Percentiles rank a stretch among this genome's conserved stretches.
Conservation (phyloP, 2,888 invertebrate species). For the Ectemnius lituratus region DNA sequence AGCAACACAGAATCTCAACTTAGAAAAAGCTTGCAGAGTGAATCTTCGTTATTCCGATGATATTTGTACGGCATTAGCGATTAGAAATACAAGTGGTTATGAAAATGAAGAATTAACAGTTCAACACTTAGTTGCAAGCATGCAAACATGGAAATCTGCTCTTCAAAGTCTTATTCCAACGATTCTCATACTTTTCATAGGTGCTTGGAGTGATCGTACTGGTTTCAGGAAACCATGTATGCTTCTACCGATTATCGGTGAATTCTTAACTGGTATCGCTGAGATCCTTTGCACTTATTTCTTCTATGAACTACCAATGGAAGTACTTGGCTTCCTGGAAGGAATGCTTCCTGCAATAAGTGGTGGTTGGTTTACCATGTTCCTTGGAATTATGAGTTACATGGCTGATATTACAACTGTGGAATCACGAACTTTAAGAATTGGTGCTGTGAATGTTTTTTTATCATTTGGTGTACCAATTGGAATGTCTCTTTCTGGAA, state of each 20-base stretch:
- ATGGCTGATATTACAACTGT: slow-evolving; percentile 92
- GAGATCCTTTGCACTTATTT: slow-evolving; percentile 89
- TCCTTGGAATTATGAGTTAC: slow-evolving; percentile 94
- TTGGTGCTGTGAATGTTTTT: slow-evolving; percentile 93
- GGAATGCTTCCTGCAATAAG: slow-evolving; percentile 90
- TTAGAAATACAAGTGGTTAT: slow-evolving; percentile 85
- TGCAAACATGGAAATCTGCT: slow-evolving; percentile 92
- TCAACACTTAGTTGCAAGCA: slow-evolving; percentile 83
- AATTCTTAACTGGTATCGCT: slow-evolving; percentile 88
- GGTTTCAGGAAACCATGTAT: slow-evolving; percentile 89
- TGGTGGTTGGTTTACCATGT: slow-evolving; percentile 93
- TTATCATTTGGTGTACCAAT: slow-evolving; percentile 92
- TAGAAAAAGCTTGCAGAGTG: slow-evolving; percentile 92
- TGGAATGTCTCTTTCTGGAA: slow-evolving; percentile 92
- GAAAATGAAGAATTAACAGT: slow-evolving; percentile 82
- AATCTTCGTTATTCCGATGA: slow-evolving; percentile 86
- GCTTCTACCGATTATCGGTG: slow-evolving; percentile 89
- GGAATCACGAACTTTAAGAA: slow-evolving; percentile 89
- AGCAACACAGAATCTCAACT: slow-evolving; percentile 90
- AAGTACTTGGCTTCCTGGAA: slow-evolving; percentile 88
- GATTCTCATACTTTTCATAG: slow-evolving; percentile 88
- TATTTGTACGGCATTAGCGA: slow-evolving; percentile 87
- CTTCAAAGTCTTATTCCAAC: slow-evolving; percentile 90
- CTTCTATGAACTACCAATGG: slow-evolving; percentile 89
- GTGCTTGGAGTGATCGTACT: slow-evolving; percentile 82